A percentile compares a stretch with the other conserved stretches of the same genome.
These are phyloP conservation scores for Ophion obscuratus DNA, from an alignment of 2,888 invertebrate genomes.

Conservation along the genomic window DNA sequence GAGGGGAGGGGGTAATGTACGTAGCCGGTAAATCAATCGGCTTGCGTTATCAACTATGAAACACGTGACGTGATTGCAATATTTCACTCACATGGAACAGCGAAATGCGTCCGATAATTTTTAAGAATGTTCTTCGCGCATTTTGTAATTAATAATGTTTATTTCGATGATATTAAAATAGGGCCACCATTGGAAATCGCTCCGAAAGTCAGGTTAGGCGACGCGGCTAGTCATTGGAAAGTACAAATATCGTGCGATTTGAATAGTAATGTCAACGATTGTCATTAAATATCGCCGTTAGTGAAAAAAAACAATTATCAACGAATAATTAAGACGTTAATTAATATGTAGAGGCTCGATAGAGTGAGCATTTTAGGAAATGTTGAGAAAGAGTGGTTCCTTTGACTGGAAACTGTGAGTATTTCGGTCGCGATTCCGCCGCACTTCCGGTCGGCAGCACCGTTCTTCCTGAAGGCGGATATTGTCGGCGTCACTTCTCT, in stretches of 20 bases:
- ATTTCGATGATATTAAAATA: slow-evolving; percentile 5
- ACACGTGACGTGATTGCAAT: background rate
- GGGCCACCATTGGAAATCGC: slow-evolving; percentile 18
- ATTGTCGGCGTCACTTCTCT: slow-evolving; percentile 57
- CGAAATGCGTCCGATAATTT: background rate
- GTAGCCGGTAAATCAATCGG: slow-evolving; percentile 47
- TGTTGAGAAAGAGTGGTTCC: background rate
- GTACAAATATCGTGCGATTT: slow-evolving; percentile 15
- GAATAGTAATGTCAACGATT: background rate
- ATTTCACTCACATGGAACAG: background rate
- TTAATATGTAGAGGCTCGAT: background rate
- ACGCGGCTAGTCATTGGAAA: slow-evolving; percentile 27
- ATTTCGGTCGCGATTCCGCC: slow-evolving; percentile 14
- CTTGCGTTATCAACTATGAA: slow-evolving; percentile 18
- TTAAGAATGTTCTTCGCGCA: background rate
- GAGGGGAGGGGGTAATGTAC: slow-evolving; percentile 18
- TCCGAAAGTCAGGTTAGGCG: slow-evolving; percentile 39
- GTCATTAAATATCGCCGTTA: background rate
- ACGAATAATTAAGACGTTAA: background rate
- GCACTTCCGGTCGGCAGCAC: slow-evolving; percentile 55
- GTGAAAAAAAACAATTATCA: background rate
- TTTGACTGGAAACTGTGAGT: slow-evolving; percentile 46
- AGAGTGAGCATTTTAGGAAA: background rate
- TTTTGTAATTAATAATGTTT: background rate
- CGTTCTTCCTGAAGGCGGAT: slow-evolving; percentile 43